Base-by-base conservation (phyloP, 2,888 invertebrate genomes). In the Ornithoptera alexandrae region DNA sequence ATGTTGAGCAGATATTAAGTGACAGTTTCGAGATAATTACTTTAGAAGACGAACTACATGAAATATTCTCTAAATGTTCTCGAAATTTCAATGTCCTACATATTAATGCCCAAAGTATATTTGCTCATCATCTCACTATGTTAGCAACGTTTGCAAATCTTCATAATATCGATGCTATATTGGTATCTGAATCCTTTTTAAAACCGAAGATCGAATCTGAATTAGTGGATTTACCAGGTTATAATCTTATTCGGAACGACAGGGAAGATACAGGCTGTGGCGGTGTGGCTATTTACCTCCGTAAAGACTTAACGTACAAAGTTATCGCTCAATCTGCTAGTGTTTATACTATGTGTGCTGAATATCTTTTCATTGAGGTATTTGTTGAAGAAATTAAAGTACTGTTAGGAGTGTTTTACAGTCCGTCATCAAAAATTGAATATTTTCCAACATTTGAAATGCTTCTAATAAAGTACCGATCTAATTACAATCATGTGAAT, bases 201-300 rank as follows among this genome's bases (percentile, higher is more conserved):
- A 65, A 65, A 17, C 18, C 42, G 10, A 24, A 17, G 6, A 69
- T 56, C 15, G 15, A 30, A 36, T 65, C 65, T 18, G 60, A 61
- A 8, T 42, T 20, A 17, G 24, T 60, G 18, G 61, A 61, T 46
- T 24, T 69, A 24, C 65, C 65, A 10, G 65, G 65, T 39, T 69
- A 20, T 20, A 57, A 61, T 12, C 50, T 69, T n/a, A 69, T 69
- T 1, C 69, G 69, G 6, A 69, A 65, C 39, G 69, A 69, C 30
- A 61, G 69, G 39, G 30, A 10, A 36, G 61, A 53, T 20, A 61
- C 65, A 62, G 46, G 57, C 6, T 30, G 46, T 36, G 69, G 69
- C 30, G 69, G 69, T 10, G 69, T 69, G 17, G 65, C 69, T n/a
- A 69, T 69, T 50, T 69, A 69, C 42, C 61, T 69, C 5, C 65